Percentiles rank a stretch among this genome's conserved stretches.
Conservation (phyloP, 2,888 invertebrate genomes). For the Oscheius sp. region DNA sequence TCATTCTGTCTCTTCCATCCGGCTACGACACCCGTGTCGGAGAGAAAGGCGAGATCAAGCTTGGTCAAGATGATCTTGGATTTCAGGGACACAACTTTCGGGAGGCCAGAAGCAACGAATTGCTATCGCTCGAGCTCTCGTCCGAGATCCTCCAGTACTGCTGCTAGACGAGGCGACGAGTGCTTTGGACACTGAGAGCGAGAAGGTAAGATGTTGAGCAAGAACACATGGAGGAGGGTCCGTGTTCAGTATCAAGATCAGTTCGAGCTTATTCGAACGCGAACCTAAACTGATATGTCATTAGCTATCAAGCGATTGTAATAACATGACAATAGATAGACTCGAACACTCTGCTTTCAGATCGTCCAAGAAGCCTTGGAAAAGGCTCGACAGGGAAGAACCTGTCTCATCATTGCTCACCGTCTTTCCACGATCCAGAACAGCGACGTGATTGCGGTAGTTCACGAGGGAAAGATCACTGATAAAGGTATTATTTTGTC, state of each 20-base stretch:
- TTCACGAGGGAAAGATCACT: conserved; percentile 51
- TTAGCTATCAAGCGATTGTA: too few species aligned
- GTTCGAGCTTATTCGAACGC: too few species aligned
- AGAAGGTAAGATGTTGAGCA: conserved; percentile 44
- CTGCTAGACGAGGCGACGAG: conserved; percentile 62
- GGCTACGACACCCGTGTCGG: conserved; percentile 74
- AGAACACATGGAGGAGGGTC: too few species aligned
- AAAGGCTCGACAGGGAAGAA: conserved; percentile 80
- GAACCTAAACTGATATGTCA: too few species aligned
- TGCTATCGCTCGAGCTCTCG: conserved; percentile 67
- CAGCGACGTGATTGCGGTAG: conserved; percentile 63
- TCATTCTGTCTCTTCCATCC: conserved; percentile 74
- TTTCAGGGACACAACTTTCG: conserved; percentile 73
- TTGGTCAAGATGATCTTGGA: too few species aligned
- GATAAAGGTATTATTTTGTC: conserved; percentile 44
- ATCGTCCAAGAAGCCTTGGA: conserved; percentile 87
- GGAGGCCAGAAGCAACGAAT: conserved; percentile 76
- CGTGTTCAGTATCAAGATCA: too few species aligned
- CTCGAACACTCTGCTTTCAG: conserved; percentile 58
- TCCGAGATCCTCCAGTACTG: conserved; percentile 57
- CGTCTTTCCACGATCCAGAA: conserved; percentile 70
- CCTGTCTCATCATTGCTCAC: conserved; percentile 71
- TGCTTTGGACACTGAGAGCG: conserved; percentile 62
- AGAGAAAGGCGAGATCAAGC: conserved; percentile 68
- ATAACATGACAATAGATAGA: too few species aligned